Percentiles rank a stretch among this genome's conserved stretches.
Conservation (phyloP, 1,140 invertebrate species). For the Cydia strobilella region DNA sequence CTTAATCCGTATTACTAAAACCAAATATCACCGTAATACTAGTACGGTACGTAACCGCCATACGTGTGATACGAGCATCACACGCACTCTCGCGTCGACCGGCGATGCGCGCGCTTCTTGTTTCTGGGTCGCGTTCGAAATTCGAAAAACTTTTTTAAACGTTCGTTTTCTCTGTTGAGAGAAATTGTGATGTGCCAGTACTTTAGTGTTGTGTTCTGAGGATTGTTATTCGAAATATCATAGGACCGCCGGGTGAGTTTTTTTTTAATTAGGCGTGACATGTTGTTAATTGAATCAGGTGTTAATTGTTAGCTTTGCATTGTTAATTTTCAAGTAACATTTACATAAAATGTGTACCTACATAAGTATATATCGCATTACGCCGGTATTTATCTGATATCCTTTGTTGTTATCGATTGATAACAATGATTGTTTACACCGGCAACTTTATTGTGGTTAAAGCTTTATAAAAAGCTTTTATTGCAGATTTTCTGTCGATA, state of each 20-base stretch:
- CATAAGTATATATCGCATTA: not conserved
- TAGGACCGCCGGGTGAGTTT: not conserved
- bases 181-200: slow-evolving; percentile 34
- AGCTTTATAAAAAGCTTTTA: not conserved
- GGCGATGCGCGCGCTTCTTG: slow-evolving; percentile 56
- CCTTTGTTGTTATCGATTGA: not conserved
- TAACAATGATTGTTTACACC: not conserved
- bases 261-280: slow-evolving; percentile 1
- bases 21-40: slow-evolving; percentile 67
- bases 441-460: no score
- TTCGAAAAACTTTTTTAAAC: slow-evolving; percentile 45
- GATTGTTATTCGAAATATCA: slow-evolving; percentile 13
- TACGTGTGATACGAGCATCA: slow-evolving; percentile 41
- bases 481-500: not conserved
- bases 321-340: not conserved
- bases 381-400: not conserved
- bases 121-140: slow-evolving; percentile 50
- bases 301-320: slow-evolving; percentile 16
- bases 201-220: slow-evolving; percentile 16
- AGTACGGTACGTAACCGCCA: slow-evolving; percentile 47
- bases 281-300: not conserved
- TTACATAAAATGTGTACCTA: not conserved
- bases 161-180: slow-evolving; percentile 35
- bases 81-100: slow-evolving; percentile 60
- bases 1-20: slow-evolving; percentile 53